These are phyloP conservation scores for Scomber colias DNA, from an alignment of 2,113 vertebrate species.

Conservation along the genomic window DNA sequence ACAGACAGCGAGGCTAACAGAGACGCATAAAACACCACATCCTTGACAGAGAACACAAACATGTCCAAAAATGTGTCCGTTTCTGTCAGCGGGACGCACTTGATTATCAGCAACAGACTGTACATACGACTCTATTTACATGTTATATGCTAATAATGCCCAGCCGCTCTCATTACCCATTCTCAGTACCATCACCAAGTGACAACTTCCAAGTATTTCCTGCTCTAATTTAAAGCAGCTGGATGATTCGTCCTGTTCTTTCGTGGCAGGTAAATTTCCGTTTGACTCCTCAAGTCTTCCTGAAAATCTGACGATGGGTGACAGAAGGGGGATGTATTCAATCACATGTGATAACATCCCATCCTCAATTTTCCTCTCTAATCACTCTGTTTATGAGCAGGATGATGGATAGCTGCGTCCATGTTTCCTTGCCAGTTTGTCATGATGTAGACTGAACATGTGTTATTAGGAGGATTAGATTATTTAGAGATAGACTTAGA, in stretches of 20 bases:
- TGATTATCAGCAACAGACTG: conserved; percentile 2
- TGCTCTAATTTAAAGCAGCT: conserved; percentile 42
- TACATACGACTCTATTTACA: conserved; percentile 30
- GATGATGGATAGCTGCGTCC: background rate
- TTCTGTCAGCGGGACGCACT: background rate
- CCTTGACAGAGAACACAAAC: conserved; percentile 3
- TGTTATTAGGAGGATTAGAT: conserved; percentile 56
- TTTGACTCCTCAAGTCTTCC: conserved; percentile 22
- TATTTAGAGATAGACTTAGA: conserved; percentile 60
- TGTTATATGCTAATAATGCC: conserved; percentile 24
- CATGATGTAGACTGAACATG: conserved; percentile 2
- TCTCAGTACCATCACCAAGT: conserved; percentile 33
- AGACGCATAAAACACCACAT: conserved; percentile 8
- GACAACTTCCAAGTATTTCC: conserved; percentile 45
- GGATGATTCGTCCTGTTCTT: conserved; percentile 47
- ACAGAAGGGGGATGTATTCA: background rate
- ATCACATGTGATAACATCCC: background rate
- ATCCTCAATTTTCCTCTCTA: conserved; percentile 10
- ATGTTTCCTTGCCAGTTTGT: conserved; percentile 18
- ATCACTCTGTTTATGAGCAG: conserved; percentile 22
- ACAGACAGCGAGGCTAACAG: background rate
- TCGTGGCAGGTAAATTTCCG: conserved; percentile 40
- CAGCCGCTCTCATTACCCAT: conserved; percentile 31
- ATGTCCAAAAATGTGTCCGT: background rate
- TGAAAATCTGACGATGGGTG: background rate